Evolutionary conservation across 2,888 invertebrate genomes (phyloP), one percentile per base, ranked within the genome.

Genomic region (Galeruca laticollis): DNA sequence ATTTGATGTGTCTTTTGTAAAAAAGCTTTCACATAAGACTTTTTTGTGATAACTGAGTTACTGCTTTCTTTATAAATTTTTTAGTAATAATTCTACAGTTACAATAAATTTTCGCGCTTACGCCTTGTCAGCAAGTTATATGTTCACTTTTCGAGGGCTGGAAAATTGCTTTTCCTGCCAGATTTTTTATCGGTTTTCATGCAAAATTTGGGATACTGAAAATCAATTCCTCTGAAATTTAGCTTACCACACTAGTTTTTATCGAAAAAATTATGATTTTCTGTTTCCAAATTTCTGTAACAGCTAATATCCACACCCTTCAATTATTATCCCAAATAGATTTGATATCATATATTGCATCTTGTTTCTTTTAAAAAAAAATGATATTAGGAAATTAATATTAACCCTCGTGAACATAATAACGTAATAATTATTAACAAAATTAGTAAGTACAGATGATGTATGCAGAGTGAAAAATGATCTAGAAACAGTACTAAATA

Each of bases 71-170:
- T 75, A 73, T 70, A 73, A 71, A 74, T 75, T 31, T 56, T 57
- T 73, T 77, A 76, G 75, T 77, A 75, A 74, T 78, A 78, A 76
- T 75, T 75, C 75, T 54, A 69, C 64, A 70, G 72, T 69, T 73
- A 75, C 68, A 76, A 78, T 78, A 78, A 76, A 78, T 78, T 75
- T 69, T 75, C 70, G 57, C 60, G 40, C 68, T 72, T 74, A 77
- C 73, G 73, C 73, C 69, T 75, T 75, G 77, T 77, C 75, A 77
- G 72, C 73, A 61, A 40, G 54, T 60, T 57, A 9, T 57, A 33
- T 71, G 72, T 73, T 73, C 73, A 67, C 67, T 73, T 76, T 73
- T 74, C 70, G 69, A 70, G 72, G 60, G 72, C 52, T 72, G 72
- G 69, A 72, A 72, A 69, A 72, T 67, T 67, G 66, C 56, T 63